Evolutionary conservation across 2,113 vertebrate species (phyloP).

Genomic region (Lasiurus borealis): DNA sequence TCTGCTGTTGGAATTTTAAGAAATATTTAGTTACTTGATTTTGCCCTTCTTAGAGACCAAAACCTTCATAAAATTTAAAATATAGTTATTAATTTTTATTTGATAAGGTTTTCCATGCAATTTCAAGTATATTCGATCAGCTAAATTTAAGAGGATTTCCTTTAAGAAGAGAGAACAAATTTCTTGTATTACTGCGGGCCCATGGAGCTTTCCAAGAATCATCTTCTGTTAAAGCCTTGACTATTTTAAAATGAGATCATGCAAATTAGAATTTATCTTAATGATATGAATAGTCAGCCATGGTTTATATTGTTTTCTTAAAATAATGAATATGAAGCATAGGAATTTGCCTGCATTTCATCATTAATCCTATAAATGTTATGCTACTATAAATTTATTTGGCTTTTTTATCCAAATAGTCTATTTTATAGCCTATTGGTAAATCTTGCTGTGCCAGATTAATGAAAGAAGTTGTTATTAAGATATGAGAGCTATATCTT

Average conservation of each 20-base stretch:
- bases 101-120: too few species aligned
- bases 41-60: too few species aligned
- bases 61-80: too few species aligned
- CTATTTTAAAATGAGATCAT: conserved; percentile 8
- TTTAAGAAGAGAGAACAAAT: too few species aligned
- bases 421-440: neutral
- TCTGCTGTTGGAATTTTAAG: too few species aligned
- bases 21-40: too few species aligned
- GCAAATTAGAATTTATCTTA: neutral
- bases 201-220: too few species aligned
- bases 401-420: neutral
- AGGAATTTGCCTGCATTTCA: neutral
- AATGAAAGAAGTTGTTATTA: neutral
- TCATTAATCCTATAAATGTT: neutral
- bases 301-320: neutral
- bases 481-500: neutral
- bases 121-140: too few species aligned
- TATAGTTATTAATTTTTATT: too few species aligned
- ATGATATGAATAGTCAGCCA: neutral
- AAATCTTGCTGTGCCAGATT: neutral
- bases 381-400: neutral
- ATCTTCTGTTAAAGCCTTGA: neutral
- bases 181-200: too few species aligned
- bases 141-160: too few species aligned
- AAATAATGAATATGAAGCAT: neutral